These are phyloP conservation scores for Tiaroga cobitis DNA, from an alignment of 2,797 vertebrate species.

Conservation along the genomic window DNA sequence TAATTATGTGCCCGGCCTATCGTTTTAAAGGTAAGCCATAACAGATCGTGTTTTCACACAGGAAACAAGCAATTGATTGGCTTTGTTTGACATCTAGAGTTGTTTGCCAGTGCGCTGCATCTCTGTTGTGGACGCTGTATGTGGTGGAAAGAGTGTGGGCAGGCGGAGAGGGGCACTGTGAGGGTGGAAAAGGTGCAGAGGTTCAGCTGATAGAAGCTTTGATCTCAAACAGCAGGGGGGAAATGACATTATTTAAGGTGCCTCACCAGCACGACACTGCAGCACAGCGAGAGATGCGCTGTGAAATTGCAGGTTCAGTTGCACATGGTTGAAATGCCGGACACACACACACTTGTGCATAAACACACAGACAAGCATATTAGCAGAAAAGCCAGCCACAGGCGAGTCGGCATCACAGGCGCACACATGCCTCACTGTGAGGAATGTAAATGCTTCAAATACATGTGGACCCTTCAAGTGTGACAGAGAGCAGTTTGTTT, in stretches of 20 bases:
- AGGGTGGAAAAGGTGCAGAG: constrained; percentile 48
- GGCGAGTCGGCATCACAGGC: constrained; percentile 30
- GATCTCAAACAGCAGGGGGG: constrained; percentile 62
- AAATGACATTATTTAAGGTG: constrained; percentile 67
- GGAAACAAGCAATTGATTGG: constrained; percentile 63
- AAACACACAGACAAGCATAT: constrained; percentile 44
- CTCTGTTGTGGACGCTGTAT: constrained; percentile 52
- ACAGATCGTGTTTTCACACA: constrained; percentile 50
- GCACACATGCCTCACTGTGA: constrained; percentile 30
- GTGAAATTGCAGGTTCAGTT: constrained; percentile 63
- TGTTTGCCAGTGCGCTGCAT: constrained; percentile 51
- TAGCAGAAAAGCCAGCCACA: constrained; percentile 38
- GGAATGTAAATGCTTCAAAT: constrained; percentile 48
- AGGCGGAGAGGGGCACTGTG: constrained; percentile 42
- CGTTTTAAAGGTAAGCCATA: constrained; percentile 60
- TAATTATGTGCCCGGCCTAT: constrained; percentile 60
- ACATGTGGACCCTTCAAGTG: constrained; percentile 33
- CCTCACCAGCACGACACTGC: constrained; percentile 37
- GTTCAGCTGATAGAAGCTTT: constrained; percentile 60
- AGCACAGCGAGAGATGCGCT: constrained; percentile 55
- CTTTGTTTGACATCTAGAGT: constrained; percentile 65
- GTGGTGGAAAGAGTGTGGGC: constrained; percentile 37
- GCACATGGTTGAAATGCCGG: constrained; percentile 48
- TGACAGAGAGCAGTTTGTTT: constrained; percentile 44
- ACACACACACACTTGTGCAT: constrained; percentile 50